These are phyloP conservation scores for Pocota personata DNA, from an alignment of 2,888 invertebrate genomes.

Conservation along the genomic window DNA sequence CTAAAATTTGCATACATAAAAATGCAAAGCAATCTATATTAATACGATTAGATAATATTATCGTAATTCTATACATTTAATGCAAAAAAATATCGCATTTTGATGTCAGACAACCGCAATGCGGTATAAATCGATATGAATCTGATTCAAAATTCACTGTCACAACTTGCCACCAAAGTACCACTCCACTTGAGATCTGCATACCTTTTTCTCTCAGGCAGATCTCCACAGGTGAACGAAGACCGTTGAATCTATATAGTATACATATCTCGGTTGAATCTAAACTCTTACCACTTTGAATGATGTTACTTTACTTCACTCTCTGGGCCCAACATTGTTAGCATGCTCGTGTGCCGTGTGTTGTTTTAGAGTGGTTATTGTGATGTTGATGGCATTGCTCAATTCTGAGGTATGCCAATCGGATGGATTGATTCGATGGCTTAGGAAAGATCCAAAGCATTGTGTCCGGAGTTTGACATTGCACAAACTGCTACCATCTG, in stretches of 20 bases:
- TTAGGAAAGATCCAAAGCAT: slow-evolving; percentile 42
- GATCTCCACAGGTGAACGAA: slow-evolving; percentile 22
- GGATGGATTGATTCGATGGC: slow-evolving; percentile 56
- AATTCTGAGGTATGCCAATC: slow-evolving; percentile 63
- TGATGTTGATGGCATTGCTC: slow-evolving; percentile 60
- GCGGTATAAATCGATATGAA: neutral
- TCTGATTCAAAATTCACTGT: slow-evolving; percentile 35
- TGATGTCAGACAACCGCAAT: slow-evolving; percentile 42
- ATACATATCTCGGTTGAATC: slow-evolving; percentile 19
- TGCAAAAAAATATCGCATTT: slow-evolving; percentile 18
- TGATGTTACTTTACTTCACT: slow-evolving; percentile 14
- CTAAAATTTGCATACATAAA: slow-evolving; percentile 29
- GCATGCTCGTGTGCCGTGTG: slow-evolving; percentile 32
- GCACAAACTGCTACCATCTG: slow-evolving; percentile 69
- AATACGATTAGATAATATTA: slow-evolving; percentile 12
- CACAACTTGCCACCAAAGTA: slow-evolving; percentile 21
- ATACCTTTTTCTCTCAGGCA: neutral
- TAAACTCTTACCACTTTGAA: slow-evolving; percentile 37
- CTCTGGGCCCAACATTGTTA: slow-evolving; percentile 29
- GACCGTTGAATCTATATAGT: slow-evolving; percentile 15
- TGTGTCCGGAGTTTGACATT: slow-evolving; percentile 57
- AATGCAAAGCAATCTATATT: neutral
- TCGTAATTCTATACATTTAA: slow-evolving; percentile 9
- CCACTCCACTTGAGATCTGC: slow-evolving; percentile 7
- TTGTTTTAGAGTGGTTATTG: slow-evolving; percentile 56